These are phyloP conservation scores for Amphiduros pacificus DNA, from an alignment of 2,888 invertebrate genomes.

Conservation along the genomic window DNA sequence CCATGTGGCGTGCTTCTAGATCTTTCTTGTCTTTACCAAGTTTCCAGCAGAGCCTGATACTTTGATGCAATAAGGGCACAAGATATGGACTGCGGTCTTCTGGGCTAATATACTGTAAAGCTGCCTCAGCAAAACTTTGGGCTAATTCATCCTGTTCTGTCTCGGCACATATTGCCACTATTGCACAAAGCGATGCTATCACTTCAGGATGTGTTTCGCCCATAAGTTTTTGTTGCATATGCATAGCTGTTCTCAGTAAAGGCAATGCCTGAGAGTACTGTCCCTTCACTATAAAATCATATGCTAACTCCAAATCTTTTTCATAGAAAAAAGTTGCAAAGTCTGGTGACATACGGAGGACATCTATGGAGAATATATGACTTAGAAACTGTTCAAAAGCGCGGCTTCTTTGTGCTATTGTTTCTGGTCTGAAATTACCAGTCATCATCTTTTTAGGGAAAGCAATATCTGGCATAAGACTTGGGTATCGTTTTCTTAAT, in stretches of 20 bases:
- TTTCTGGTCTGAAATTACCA: conserved; percentile 58
- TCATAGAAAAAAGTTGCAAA: conserved; percentile 55
- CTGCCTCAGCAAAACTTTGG: conserved; percentile 49
- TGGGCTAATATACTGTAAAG: conserved; percentile 39
- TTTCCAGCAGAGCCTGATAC: conserved; percentile 54
- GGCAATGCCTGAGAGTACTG: conserved; percentile 49
- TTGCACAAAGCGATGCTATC: conserved; percentile 47
- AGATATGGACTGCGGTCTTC: conserved; percentile 38
- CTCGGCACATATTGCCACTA: conserved; percentile 47
- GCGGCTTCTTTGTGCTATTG: conserved; percentile 55
- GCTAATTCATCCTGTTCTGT: conserved; percentile 46
- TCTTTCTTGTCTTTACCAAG: conserved; percentile 53
- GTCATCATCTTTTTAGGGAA: conserved; percentile 59
- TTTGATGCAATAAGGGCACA: conserved; percentile 48
- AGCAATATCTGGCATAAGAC: conserved; percentile 46
- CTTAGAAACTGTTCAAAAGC: conserved; percentile 59
- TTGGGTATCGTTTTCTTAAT: conserved; percentile 45
- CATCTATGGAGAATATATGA: conserved; percentile 50
- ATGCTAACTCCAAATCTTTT: conserved; percentile 46
- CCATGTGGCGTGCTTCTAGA: conserved; percentile 43
- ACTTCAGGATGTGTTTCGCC: conserved; percentile 44
- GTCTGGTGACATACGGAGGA: conserved; percentile 48
- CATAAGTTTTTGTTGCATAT: conserved; percentile 53
- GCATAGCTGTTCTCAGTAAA: conserved; percentile 49
- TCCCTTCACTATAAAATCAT: conserved; percentile 39